Evolutionary conservation across 2,113 vertebrate species (phyloP), one percentile per base, ranked within the genome.

Genomic region (Percina caprodes): DNA sequence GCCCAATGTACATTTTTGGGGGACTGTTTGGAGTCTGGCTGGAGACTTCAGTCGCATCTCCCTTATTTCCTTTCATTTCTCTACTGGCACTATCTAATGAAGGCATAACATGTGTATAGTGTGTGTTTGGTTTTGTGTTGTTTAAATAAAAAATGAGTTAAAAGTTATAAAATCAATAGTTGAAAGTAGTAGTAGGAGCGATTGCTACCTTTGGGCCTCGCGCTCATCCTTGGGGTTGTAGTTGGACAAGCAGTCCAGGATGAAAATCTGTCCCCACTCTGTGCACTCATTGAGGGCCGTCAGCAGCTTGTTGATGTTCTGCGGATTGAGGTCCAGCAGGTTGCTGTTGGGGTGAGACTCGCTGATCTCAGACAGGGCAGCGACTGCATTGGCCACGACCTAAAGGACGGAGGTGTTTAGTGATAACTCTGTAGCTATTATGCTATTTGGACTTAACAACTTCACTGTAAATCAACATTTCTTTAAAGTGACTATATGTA

Each of bases 291-390:
- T 99, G 16, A 99, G 92, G 21, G 98, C 98, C 0, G 98, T 99
- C 69, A 99, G 94, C 89, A 99, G 95, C 92, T 99, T 99, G 92
- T 99, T 99, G 90, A 99, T 99, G 94, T 99, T 99, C 94, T 99
- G 98, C 3, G 98, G 98, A 86, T 99, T 99, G 71, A 99, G 94
- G 88, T 99, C 98, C 58, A 99, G 96, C 90, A 99, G 93, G 94
- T 99, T 99, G 95, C 98, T 99, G 93, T 99, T 99, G 82, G 98
- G 98, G 76, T 99, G 98, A 24, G 98, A 99, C 86, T 99, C 98
- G 1, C 97, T 99, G 92, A 99, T 99, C 92, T 99, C 98, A 0
- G 98, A 99, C 79, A 99, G 91, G 2, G 98, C 98, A 8, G 98
- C 98, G 39, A 99, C 98, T 0, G 98, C 98, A 0, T 99, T 99